Evolutionary conservation across 2,113 vertebrate genomes (phyloP).

Genomic region (Oriolus oriolus): DNA sequence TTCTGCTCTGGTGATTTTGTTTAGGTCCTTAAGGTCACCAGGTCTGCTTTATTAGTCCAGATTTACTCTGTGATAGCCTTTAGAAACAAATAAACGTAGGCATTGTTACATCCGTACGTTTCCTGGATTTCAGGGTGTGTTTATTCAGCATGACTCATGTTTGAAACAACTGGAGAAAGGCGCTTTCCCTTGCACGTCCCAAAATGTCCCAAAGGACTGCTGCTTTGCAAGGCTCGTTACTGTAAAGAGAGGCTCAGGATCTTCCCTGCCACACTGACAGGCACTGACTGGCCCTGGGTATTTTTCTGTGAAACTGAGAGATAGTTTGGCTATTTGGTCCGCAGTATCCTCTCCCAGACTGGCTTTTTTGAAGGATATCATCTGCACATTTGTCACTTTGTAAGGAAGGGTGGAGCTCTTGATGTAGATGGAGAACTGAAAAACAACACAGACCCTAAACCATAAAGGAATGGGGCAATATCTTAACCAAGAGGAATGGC

Average conservation of each 20-base stretch:
- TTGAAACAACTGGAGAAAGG: background rate
- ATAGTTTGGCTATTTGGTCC: background rate
- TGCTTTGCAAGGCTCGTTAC: background rate
- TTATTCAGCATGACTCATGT: background rate
- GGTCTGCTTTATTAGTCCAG: background rate
- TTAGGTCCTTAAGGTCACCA: background rate
- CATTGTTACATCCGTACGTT: fast-evolving
- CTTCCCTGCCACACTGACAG: background rate
- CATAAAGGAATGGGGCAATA: background rate
- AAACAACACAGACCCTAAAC: background rate
- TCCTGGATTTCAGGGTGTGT: background rate
- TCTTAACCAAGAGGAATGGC: background rate
- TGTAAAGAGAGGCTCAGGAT: background rate
- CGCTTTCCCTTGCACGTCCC: background rate
- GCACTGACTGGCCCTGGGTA: background rate
- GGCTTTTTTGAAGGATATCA: background rate
- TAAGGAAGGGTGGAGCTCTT: background rate
- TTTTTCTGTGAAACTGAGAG: background rate
- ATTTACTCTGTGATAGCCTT: background rate
- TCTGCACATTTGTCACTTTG: background rate
- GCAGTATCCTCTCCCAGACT: background rate
- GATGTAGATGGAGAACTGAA: background rate
- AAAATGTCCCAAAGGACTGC: background rate
- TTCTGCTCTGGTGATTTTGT: background rate
- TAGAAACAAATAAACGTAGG: background rate